phyloP scores from a whole-genome alignment of 2,797 vertebrate species.

The Pogonophryne albipinna region DNA sequence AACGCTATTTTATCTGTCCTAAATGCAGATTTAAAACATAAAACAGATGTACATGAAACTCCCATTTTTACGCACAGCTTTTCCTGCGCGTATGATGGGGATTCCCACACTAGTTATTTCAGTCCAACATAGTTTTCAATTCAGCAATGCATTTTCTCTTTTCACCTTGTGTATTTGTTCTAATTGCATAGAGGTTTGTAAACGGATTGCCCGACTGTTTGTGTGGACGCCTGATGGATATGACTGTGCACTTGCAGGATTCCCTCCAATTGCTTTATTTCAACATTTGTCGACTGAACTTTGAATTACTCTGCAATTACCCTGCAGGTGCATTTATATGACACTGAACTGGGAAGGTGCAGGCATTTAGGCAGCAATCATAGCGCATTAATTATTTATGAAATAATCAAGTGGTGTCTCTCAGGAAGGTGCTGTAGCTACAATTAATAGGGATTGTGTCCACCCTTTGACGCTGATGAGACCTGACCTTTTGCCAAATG shows the following conservation, averaged over 20 bases:
- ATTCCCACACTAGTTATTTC: neutral
- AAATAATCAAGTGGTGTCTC: slow-evolving; percentile 69
- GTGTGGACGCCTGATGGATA: slow-evolving; percentile 20
- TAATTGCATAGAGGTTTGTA: neutral
- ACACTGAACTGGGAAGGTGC: slow-evolving; percentile 39
- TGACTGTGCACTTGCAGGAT: slow-evolving; percentile 38
- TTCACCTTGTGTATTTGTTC: neutral
- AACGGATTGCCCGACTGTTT: slow-evolving; percentile 44
- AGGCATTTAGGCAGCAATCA: slow-evolving; percentile 63
- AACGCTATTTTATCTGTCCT: neutral
- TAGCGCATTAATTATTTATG: slow-evolving; percentile 74
- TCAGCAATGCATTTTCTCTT: neutral
- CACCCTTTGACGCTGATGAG: slow-evolving; percentile 69
- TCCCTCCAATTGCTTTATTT: slow-evolving; percentile 35
- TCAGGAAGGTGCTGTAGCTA: slow-evolving; percentile 49
- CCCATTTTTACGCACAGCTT: slow-evolving; percentile 72
- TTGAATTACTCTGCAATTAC: slow-evolving; percentile 58
- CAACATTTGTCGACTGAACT: slow-evolving; percentile 50
- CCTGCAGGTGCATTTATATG: slow-evolving; percentile 47
- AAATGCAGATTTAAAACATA: neutral
- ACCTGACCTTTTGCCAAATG: slow-evolving; percentile 72
- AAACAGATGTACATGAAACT: neutral
- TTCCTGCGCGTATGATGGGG: slow-evolving; percentile 11
- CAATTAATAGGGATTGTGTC: slow-evolving; percentile 59
- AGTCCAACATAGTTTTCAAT: neutral